Percentiles rank a stretch among this genome's conserved stretches.
These are phyloP conservation scores for Plusia festucae DNA, from an alignment of 2,888 invertebrate genomes.

Conservation along the genomic window DNA sequence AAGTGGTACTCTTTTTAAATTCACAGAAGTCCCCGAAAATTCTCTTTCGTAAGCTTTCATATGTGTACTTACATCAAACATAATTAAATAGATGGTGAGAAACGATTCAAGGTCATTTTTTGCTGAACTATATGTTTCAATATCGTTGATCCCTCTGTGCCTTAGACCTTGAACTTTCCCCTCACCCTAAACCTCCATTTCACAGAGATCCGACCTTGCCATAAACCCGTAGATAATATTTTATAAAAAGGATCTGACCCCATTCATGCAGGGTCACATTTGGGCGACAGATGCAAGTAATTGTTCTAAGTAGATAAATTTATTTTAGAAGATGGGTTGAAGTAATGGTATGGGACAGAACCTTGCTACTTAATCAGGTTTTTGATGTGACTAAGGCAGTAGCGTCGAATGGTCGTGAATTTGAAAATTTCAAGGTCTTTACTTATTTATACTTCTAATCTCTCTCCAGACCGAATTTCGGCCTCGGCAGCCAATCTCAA, in stretches of 20 bases:
- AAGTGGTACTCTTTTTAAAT: too few species aligned
- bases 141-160: neutral
- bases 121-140: neutral
- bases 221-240: neutral
- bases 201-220: neutral
- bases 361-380: neutral
- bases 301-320: conserved; percentile 13
- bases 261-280: neutral
- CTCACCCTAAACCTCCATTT: neutral
- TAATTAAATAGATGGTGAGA: too few species aligned
- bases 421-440: too few species aligned
- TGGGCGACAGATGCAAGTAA: conserved; percentile 11
- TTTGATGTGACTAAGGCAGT: neutral
- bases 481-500: too few species aligned
- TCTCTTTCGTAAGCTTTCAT: too few species aligned
- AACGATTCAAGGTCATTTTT: too few species aligned
- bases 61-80: too few species aligned
- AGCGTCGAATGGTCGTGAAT: neutral
- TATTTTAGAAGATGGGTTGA: conserved; percentile 11
- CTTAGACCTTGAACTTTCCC: neutral
- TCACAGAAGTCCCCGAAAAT: too few species aligned
- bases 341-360: neutral
- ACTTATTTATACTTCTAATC: too few species aligned
- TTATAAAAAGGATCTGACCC: neutral
- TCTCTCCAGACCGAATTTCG: too few species aligned